Evolutionary conservation across 2,113 vertebrate species (phyloP).

Genomic region (Spea bombifrons): DNA sequence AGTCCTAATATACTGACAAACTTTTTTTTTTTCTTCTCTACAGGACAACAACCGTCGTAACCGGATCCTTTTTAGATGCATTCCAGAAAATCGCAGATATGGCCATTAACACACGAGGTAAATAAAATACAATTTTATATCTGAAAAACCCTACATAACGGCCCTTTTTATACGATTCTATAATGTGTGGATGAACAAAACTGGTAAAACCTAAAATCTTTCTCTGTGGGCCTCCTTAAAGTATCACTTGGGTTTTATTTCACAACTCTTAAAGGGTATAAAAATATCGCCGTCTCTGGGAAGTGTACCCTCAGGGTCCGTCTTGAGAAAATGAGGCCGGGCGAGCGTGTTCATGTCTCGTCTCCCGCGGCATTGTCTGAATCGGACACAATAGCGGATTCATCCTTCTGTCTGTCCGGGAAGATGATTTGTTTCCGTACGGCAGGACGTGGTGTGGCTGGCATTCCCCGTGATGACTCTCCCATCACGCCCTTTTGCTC

Average conservation of each 20-base stretch:
- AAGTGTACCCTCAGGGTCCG: no score
- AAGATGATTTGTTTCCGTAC: neutral
- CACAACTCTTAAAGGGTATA: no score
- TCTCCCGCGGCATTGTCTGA: neutral
- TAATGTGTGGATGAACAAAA: no score
- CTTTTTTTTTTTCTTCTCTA: constrained; percentile 28
- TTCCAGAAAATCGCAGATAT: constrained; percentile 82
- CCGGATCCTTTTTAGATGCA: constrained; percentile 74
- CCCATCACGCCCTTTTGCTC: neutral
- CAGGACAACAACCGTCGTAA: constrained; percentile 74
- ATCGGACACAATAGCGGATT: neutral
- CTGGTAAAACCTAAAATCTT: no score
- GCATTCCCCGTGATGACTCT: neutral
- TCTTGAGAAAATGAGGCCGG: neutral
- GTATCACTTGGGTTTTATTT: no score
- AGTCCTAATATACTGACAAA: constrained; percentile 1
- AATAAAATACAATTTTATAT: constrained; percentile 7
- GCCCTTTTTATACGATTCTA: no score
- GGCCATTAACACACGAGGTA: constrained; percentile 76
- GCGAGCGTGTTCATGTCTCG: neutral
- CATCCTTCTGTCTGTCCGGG: neutral
- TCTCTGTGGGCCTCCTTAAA: no score
- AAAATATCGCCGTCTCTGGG: no score
- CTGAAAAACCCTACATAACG: no score
- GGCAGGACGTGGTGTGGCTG: constrained; percentile 24